phyloP scores from a whole-genome alignment of 2,113 vertebrate species.

The Hepsetus odoe region DNA sequence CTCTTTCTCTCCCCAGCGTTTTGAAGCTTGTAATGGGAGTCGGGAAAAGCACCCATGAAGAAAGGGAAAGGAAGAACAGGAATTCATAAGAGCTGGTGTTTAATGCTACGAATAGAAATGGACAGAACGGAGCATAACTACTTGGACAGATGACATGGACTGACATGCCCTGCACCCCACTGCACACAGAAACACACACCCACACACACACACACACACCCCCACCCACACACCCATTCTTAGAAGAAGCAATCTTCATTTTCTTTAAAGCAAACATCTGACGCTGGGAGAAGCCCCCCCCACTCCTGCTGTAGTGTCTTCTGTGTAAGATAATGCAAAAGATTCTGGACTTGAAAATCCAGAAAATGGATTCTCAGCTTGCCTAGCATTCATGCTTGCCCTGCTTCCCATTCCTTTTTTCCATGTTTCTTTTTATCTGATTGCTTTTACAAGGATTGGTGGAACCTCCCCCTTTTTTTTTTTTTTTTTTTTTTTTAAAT shows the following conservation, averaged over 20 bases:
- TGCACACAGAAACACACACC: constrained; percentile 40
- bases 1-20: constrained; percentile 40
- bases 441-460: neutral
- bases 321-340: constrained; percentile 33
- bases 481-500: neutral
- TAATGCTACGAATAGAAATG: constrained; percentile 27
- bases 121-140: constrained; percentile 41
- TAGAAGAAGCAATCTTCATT: constrained; percentile 19
- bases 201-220: constrained; percentile 43
- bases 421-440: neutral
- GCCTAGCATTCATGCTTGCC: neutral
- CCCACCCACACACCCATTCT: constrained; percentile 43
- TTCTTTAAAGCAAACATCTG: constrained; percentile 22
- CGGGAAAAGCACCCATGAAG: neutral
- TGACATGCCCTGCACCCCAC: constrained; percentile 57
- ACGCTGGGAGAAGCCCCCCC: constrained; percentile 10
- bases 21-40: constrained; percentile 15
- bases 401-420: neutral
- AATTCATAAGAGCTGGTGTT: constrained; percentile 20
- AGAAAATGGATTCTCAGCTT: neutral
- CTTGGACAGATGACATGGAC: constrained; percentile 62
- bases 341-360: constrained; percentile 10
- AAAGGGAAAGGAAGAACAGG: neutral
- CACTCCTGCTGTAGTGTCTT: constrained; percentile 24
- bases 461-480: neutral